These are phyloP conservation scores for Drosophila fulvimacula DNA, from an alignment of 2,888 invertebrate species.

Conservation along the genomic window DNA sequence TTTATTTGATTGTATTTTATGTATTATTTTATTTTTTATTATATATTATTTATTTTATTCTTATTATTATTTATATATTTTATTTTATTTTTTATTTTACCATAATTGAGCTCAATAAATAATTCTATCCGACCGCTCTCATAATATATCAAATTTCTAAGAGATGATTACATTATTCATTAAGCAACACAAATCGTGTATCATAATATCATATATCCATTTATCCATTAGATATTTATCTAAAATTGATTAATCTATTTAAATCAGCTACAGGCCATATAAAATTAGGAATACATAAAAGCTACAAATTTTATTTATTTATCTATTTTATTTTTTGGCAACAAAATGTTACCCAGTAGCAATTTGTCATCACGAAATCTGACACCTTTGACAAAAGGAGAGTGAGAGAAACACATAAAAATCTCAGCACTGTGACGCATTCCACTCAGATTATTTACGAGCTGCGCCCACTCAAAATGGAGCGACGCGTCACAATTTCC, in stretches of 20 bases:
- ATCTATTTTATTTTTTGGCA: not conserved
- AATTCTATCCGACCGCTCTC: not conserved
- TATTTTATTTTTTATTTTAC: too few species aligned
- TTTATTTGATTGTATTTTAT: too few species aligned
- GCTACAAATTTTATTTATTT: not conserved
- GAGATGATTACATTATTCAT: not conserved
- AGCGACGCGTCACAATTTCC: constrained; percentile 20
- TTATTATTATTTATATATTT: too few species aligned
- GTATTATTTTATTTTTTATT: too few species aligned
- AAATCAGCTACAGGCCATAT: not conserved
- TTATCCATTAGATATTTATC: not conserved
- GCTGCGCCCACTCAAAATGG: constrained; percentile 44
- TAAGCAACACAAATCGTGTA: not conserved
- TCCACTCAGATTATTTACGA: constrained; percentile 43
- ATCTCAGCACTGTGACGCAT: constrained; percentile 14
- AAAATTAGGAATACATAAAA: constrained; percentile 7
- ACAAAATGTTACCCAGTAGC: constrained; percentile 27
- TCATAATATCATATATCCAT: not conserved
- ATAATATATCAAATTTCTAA: not conserved
- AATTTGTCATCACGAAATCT: constrained; percentile 13
- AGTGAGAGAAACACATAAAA: constrained; percentile 21
- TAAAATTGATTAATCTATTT: constrained; percentile 3
- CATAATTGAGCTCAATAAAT: too few species aligned
- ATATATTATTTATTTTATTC: too few species aligned
- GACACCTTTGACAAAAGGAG: constrained; percentile 6